Evolutionary conservation across 2,797 vertebrate genomes (phyloP).

Genomic region (Acanthopagrus latus): DNA sequence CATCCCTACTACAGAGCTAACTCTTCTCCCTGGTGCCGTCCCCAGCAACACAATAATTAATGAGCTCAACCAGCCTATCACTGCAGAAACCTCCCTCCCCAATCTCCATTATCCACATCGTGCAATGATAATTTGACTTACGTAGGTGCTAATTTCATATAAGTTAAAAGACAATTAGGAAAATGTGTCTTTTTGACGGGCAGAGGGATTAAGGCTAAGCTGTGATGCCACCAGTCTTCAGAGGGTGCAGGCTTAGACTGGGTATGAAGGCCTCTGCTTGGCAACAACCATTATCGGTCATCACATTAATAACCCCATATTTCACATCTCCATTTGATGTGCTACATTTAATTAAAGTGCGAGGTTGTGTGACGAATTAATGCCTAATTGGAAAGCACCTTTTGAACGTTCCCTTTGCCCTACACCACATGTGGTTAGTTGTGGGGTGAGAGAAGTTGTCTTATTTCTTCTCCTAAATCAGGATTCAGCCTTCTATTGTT

Average conservation of each 20-base stretch:
- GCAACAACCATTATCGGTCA: conserved; percentile 86
- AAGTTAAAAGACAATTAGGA: conserved; percentile 88
- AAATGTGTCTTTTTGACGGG: conserved; percentile 83
- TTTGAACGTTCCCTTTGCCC: conserved; percentile 71
- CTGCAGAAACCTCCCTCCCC: conserved; percentile 62
- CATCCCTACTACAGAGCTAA: conserved; percentile 55
- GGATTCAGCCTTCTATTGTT: conserved; percentile 19
- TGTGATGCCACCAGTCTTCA: conserved; percentile 73
- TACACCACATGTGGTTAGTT: conserved; percentile 64
- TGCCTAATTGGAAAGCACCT: conserved; percentile 84
- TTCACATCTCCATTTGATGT: conserved; percentile 83
- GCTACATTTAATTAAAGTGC: conserved; percentile 87
- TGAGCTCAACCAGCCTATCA: conserved; percentile 77
- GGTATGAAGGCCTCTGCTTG: conserved; percentile 63
- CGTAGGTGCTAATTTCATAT: conserved; percentile 85
- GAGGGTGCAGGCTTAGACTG: conserved; percentile 66
- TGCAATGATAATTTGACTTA: conserved; percentile 79
- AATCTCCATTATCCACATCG: conserved; percentile 74
- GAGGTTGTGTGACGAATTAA: conserved; percentile 84
- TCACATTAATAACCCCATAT: conserved; percentile 85
- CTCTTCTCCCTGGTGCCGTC: conserved; percentile 55
- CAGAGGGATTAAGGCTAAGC: conserved; percentile 85
- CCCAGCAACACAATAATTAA: conserved; percentile 82
- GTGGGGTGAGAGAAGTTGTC: conserved; percentile 49
- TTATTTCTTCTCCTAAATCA: conserved; percentile 22